Conservation (phyloP, 2,113 vertebrate species). For the Alethe castanea region DNA sequence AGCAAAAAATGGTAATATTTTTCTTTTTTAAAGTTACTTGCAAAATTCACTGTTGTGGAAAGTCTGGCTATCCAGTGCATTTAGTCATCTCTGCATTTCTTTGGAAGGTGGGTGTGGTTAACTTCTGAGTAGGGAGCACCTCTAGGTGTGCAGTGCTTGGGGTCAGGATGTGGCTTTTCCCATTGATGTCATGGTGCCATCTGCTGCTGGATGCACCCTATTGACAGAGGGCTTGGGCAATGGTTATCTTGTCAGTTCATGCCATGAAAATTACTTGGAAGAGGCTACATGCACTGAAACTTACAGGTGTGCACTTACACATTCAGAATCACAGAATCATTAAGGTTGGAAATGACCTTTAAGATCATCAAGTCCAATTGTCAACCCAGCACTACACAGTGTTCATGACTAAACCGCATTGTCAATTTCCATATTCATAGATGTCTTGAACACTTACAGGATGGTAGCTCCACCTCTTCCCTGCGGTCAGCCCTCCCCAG, state of each 20-base stretch:
- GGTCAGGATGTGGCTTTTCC: fast-evolving
- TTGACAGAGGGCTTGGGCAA: background rate
- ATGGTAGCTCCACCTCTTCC: background rate
- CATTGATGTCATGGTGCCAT: background rate
- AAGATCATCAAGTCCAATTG: background rate
- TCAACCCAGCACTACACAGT: background rate
- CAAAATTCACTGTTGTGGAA: background rate
- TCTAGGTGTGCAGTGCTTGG: background rate
- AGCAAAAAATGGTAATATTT: background rate
- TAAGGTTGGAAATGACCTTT: background rate
- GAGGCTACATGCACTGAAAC: background rate
- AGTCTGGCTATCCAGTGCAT: background rate
- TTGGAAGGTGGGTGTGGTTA: background rate
- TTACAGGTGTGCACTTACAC: background rate
- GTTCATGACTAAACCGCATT: background rate
- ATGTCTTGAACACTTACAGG: background rate
- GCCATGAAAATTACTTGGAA: background rate
- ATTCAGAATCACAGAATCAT: background rate
- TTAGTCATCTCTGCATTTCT: background rate
- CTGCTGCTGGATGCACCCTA: background rate
- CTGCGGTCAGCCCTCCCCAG: background rate
- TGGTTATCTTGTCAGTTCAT: background rate
- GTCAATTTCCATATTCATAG: background rate
- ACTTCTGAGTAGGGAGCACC: background rate
- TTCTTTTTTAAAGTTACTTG: background rate